Percentiles rank a stretch among this genome's conserved stretches.
These are phyloP conservation scores for Smutsia gigantea DNA, from an alignment of 2,797 vertebrate genomes.

Conservation along the genomic window DNA sequence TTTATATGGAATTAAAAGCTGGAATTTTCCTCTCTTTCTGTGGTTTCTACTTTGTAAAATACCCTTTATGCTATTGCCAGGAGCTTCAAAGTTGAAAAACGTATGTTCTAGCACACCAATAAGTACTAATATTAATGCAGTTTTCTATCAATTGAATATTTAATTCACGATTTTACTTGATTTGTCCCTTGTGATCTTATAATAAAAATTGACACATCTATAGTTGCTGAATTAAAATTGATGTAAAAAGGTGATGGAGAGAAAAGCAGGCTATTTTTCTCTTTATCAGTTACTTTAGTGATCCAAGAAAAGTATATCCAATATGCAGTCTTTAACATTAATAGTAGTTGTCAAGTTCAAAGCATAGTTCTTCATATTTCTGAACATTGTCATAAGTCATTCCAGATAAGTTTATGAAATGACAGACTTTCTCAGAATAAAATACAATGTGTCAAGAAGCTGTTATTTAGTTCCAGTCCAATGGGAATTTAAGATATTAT, in stretches of 20 bases:
- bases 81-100: neutral
- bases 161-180: constrained; percentile 3
- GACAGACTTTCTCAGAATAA: constrained; percentile 70
- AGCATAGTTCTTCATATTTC: constrained; percentile 70
- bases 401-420: constrained; percentile 70
- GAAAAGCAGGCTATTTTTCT: neutral
- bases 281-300: neutral
- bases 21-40: neutral
- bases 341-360: constrained; percentile 70
- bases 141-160: neutral
- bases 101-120: neutral
- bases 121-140: neutral
- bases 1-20: neutral
- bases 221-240: constrained; percentile 17
- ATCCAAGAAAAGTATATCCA: constrained; percentile 60
- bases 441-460: constrained; percentile 73
- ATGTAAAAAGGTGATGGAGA: neutral
- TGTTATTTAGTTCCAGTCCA: constrained; percentile 69
- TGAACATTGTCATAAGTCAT: constrained; percentile 75
- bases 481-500: constrained; percentile 63
- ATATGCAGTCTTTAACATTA: constrained; percentile 70
- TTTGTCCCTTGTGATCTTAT: neutral
- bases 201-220: neutral
- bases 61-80: neutral
- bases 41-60: neutral